Percentiles rank a stretch among this genome's conserved stretches.
Conservation (phyloP, 2,113 vertebrate genomes). For the Grantiella picta region DNA sequence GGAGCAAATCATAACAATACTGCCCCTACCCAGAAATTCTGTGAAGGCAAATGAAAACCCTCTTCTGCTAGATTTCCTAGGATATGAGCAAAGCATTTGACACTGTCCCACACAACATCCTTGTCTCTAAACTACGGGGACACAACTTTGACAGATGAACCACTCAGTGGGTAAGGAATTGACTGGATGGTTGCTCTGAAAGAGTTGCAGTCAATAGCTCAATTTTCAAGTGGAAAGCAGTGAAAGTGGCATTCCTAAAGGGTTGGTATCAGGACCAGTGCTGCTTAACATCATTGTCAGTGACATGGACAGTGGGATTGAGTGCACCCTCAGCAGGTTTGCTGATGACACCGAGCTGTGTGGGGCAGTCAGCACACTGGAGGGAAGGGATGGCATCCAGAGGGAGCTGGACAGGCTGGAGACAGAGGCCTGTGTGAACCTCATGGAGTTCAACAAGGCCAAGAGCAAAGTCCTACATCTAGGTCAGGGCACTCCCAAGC, state of each 20-base stretch:
- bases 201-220: not conserved
- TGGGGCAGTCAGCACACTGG: fast-evolving
- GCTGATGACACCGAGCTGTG: fast-evolving
- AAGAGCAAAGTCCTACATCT: fast-evolving
- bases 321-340: not conserved
- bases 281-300: no score
- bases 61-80: not conserved
- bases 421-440: fast-evolving
- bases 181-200: not conserved
- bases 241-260: not conserved
- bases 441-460: not conserved
- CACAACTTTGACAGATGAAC: not conserved
- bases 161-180: not conserved
- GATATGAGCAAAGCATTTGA: not conserved
- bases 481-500: not conserved
- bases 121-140: not conserved
- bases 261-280: no score
- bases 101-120: not conserved
- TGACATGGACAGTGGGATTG: not conserved
- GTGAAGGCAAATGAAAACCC: not conserved
- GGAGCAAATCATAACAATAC: not conserved
- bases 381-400: not conserved
- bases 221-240: not conserved
- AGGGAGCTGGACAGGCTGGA: not conserved
- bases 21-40: not conserved